phyloP scores from a whole-genome alignment of 35 echinoderm and acorn worm genomes.

The Stichopus chloronotus region DNA sequence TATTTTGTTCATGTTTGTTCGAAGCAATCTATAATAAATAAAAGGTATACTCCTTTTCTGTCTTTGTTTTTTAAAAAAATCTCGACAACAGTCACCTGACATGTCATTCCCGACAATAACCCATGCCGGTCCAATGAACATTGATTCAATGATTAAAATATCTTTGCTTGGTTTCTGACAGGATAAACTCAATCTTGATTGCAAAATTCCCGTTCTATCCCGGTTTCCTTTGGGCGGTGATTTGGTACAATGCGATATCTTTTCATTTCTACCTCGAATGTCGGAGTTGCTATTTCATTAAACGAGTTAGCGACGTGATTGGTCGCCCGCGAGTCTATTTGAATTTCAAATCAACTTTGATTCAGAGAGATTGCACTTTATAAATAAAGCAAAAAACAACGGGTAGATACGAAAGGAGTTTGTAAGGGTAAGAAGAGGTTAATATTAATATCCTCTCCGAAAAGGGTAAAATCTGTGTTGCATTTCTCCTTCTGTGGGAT shows the following conservation, averaged over 20 bases:
- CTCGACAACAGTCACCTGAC: too few species aligned
- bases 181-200: conserved; percentile 8
- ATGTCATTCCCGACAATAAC: too few species aligned
- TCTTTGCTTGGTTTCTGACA: conserved; percentile 18
- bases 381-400: neutral
- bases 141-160: neutral
- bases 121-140: neutral
- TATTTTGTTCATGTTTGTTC: too few species aligned
- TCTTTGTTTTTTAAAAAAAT: too few species aligned
- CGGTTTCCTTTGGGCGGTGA: conserved; percentile 6
- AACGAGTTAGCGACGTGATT: neutral
- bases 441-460: neutral
- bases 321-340: neutral
- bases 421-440: neutral
- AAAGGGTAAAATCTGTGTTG: neutral
- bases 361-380: conserved; percentile 1
- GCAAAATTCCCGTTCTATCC: neutral
- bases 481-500: neutral
- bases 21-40: too few species aligned
- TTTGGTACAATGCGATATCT: neutral
- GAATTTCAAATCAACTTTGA: conserved; percentile 21
- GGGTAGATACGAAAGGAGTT: neutral
- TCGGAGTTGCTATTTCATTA: neutral
- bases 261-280: neutral
- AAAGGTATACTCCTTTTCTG: too few species aligned